Evolutionary conservation across 2,113 vertebrate species (phyloP), one percentile per base, ranked within the genome.

Genomic region (Onychostruthus taczanowskii): DNA sequence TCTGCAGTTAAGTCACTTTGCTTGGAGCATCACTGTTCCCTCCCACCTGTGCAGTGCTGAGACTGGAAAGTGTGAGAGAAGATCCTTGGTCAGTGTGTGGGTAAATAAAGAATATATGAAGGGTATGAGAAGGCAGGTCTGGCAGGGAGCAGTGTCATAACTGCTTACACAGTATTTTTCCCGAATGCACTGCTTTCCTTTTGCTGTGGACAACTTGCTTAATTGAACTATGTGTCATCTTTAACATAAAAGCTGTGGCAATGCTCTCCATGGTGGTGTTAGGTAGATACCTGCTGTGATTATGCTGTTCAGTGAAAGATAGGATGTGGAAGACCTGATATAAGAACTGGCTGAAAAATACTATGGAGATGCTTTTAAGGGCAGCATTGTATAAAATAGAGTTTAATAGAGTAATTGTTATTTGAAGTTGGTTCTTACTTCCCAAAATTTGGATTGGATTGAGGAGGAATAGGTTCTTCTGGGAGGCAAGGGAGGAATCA

Each of bases 341-440:
- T 0, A 56, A 52, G 61, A 84, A 53, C 11, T 19, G 30, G 21
- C 47, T 78, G 69, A 61, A 72, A 92, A 91, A 30, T 31, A 53
- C 9, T 19, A 22, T 35, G 39, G 8, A 68, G 62, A 39, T 73
- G 30, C 18, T 69, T 93, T 50, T 66, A 46, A 43, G 63, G 30
- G 43, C 35, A 44, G 44, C 3, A 8, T 39, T 86, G 39, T 66
- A 46, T 66, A 89, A 88, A 86, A 59, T 41, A 24, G 20, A 9
- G 43, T 83, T 43, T 73, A 49, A 50, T 18, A 46, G 63, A 43
- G 27, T 37, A 90, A 69, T 52, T 92, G 44, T 59, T 77, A 16
- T 83, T 90, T 86, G 62, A 90, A 93, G 81, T 52, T 9, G 1
- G n/a, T 87, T 94, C 73, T 78, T 91, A 66, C 31, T 95, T 93